These are phyloP conservation scores for Aplidium turbinatum DNA, from an alignment of 23 tunicate genomes.

Conservation along the genomic window DNA sequence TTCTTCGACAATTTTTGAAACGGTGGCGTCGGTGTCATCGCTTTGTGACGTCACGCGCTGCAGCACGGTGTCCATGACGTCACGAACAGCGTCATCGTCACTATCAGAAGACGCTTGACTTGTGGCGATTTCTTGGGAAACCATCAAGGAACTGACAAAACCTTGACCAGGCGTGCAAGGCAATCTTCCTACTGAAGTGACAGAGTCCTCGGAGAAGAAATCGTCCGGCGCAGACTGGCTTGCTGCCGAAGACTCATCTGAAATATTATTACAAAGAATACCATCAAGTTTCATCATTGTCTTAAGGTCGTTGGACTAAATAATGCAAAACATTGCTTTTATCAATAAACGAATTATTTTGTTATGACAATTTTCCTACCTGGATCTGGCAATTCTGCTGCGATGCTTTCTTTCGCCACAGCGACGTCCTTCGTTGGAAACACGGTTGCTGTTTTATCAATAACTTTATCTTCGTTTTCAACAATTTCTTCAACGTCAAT, in stretches of 20 bases:
- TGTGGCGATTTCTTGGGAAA: conserved; percentile 2
- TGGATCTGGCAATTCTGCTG: too few species aligned
- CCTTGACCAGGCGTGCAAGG: neutral
- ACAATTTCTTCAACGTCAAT: too few species aligned
- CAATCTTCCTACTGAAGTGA: neutral
- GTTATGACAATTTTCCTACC: neutral
- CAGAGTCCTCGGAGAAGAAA: conserved; percentile 15
- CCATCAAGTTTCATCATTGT: too few species aligned
- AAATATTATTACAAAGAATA: too few species aligned
- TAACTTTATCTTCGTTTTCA: too few species aligned
- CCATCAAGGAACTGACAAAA: neutral
- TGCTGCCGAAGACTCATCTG: conserved; percentile 8
- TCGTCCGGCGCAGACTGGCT: conserved; percentile 1
- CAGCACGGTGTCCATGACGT: neutral
- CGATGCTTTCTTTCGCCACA: too few species aligned
- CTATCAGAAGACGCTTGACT: too few species aligned
- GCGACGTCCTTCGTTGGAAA: too few species aligned
- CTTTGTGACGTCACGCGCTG: neutral
- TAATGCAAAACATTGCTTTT: too few species aligned
- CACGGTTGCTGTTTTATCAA: too few species aligned
- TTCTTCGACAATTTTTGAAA: conserved; percentile 2
- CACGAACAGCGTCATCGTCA: conserved; percentile 1
- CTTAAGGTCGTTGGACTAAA: too few species aligned
- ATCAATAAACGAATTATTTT: neutral
- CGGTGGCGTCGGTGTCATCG: neutral